Base-by-base conservation (phyloP, 1,140 invertebrate species). In the Anastrepha obliqua region DNA sequence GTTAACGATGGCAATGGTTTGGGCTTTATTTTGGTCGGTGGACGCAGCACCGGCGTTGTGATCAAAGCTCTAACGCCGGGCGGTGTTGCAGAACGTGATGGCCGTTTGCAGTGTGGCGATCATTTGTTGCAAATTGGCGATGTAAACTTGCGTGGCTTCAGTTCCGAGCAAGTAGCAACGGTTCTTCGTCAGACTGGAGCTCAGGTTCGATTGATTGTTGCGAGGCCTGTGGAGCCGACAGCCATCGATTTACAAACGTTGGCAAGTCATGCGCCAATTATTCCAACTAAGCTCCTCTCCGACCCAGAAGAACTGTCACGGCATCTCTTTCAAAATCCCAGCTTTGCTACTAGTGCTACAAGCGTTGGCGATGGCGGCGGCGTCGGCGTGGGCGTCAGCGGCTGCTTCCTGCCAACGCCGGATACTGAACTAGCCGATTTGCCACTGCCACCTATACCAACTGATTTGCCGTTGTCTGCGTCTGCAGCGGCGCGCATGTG, bases 71-170 rank as follows among this genome's bases (percentile, higher is more conserved):
- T 99, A 81, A 94, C 98, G 29, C 98, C 98, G 15, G 98, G 98
- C 39, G 97, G 98, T 89, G 96, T 98, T 9, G 98, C 98, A 20
- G 98, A 99, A 93, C 95, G 97, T 94, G 97, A 99, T 94, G 96
- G 96, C 7, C 95, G 98, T 8, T 94, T 99, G 86, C 97, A 97
- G 92, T 96, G 97, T 93, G 98, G 98, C 15, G 98, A 99, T 94
- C 98, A 99, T 94, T 96, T 99, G 85, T 94, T 99, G 85, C 98
- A 99, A 94, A 98, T 99, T 89, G 97, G 98, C 8, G 97, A 98
- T 89, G 97, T 99, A 78, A 98, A 98, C 93, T 95, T 99, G 87
- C 95, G 97, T 70, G 97, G 98, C 5, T 97, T 98, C 95, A 97
- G 96, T 64, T 98, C 97, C 39, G 98, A 99, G 91, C 98, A 98